Percentiles rank a stretch among this genome's conserved stretches.
phyloP scores from a whole-genome alignment of 2,888 invertebrate species.

The Clitarchus hookeri region DNA sequence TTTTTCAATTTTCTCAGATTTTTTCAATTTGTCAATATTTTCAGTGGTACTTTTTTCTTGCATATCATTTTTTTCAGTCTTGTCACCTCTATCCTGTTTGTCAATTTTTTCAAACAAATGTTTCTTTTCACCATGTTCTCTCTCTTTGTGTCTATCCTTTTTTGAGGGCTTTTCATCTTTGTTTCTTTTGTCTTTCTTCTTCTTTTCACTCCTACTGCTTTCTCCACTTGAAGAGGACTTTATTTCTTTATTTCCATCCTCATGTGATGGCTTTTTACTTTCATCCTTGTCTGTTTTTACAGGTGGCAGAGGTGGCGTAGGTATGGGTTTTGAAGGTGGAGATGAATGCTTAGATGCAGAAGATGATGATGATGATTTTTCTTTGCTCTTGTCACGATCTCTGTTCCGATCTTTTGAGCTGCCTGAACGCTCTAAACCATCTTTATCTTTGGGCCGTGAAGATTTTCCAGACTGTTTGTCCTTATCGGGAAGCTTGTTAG shows the following conservation, averaged over 20 bases:
- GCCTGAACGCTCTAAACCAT: constrained; percentile 54
- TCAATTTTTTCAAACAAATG: constrained; percentile 43
- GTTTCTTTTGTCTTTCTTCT: constrained; percentile 47
- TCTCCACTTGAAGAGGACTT: constrained; percentile 35
- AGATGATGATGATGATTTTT: constrained; percentile 49
- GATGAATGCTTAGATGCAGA: constrained; percentile 34
- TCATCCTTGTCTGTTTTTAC: constrained; percentile 50
- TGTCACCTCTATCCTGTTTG: not conserved
- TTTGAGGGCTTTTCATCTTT: constrained; percentile 60
- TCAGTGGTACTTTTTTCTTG: constrained; percentile 44
- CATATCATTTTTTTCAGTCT: constrained; percentile 39
- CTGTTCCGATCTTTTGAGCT: constrained; percentile 58
- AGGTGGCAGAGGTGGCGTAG: constrained; percentile 49
- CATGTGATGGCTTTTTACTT: constrained; percentile 49
- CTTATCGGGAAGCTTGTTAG: constrained; percentile 52
- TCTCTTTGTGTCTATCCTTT: constrained; percentile 65
- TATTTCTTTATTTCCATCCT: constrained; percentile 35
- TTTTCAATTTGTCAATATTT: constrained; percentile 40
- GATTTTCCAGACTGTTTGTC: constrained; percentile 57
- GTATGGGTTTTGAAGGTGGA: constrained; percentile 50
- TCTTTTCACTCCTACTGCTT: constrained; percentile 42
- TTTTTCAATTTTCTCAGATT: constrained; percentile 18
- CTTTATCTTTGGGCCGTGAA: constrained; percentile 26
- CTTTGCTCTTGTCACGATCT: constrained; percentile 58
- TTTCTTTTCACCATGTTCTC: constrained; percentile 54